Conservation (phyloP, 2,797 vertebrate species). For the Balearica regulorum region DNA sequence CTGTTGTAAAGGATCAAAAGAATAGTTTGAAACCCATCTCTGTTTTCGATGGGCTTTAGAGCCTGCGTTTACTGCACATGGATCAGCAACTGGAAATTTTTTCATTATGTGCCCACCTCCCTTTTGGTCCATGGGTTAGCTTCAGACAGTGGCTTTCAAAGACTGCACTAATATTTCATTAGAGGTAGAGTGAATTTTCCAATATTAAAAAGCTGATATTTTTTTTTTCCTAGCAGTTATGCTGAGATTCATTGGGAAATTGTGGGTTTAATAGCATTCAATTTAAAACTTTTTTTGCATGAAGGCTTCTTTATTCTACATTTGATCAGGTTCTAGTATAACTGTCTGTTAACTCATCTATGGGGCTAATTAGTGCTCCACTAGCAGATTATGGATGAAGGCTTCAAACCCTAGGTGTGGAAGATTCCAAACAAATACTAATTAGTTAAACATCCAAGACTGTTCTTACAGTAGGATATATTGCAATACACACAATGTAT, state of each 20-base stretch:
- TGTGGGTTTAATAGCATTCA: not conserved
- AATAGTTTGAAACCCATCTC: not conserved
- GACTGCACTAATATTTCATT: not conserved
- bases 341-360: not conserved
- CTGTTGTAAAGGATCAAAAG: not conserved
- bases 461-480: not conserved
- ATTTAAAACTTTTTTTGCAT: not conserved
- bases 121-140: not conserved
- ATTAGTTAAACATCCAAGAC: not conserved
- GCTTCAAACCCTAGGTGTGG: not conserved
- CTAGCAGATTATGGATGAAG: not conserved
- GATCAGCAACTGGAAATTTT: not conserved
- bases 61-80: not conserved
- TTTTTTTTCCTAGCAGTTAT: not conserved
- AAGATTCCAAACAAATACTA: not conserved
- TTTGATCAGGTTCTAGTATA: not conserved
- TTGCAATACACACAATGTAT: not conserved
- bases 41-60: not conserved
- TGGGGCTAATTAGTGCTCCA: not conserved
- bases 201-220: not conserved
- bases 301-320: not conserved
- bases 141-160: not conserved
- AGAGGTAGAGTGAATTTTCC: not conserved
- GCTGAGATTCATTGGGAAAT: not conserved
- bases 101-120: not conserved